Percentiles rank a stretch among this genome's conserved stretches.
phyloP scores from a whole-genome alignment of 2,797 vertebrate genomes.

The Euphonia xanthogaster region DNA sequence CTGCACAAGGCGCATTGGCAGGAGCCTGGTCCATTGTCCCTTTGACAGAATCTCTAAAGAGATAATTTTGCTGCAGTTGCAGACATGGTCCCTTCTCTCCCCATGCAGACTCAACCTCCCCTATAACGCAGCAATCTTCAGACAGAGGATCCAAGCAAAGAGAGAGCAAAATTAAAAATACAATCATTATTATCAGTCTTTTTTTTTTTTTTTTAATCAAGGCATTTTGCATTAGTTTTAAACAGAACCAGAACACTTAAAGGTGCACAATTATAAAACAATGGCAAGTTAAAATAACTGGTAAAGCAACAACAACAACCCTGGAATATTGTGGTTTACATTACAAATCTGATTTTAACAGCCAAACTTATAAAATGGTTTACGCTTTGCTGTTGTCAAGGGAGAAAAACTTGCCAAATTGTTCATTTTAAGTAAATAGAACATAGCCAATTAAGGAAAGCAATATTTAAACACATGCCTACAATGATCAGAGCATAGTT shows the following conservation, averaged over 20 bases:
- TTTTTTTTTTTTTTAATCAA: not conserved
- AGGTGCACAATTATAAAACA: conserved; percentile 49
- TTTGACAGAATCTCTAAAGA: not conserved
- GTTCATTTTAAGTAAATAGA: conserved; percentile 85
- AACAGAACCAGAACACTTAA: conserved; percentile 50
- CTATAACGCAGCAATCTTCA: not conserved
- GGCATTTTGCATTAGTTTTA: not conserved
- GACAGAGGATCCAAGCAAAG: not conserved
- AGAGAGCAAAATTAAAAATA: not conserved
- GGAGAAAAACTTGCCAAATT: conserved; percentile 83
- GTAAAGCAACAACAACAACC: conserved; percentile 63
- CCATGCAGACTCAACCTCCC: not conserved
- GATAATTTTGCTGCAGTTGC: not conserved
- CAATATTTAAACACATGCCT: conserved; percentile 83
- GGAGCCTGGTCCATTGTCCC: not conserved
- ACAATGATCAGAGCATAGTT: conserved; percentile 79
- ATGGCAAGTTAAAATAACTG: conserved; percentile 36
- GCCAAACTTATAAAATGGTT: conserved; percentile 82
- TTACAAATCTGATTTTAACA: conserved; percentile 80
- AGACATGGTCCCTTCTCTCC: not conserved
- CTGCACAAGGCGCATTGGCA: not conserved
- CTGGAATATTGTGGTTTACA: conserved; percentile 74
- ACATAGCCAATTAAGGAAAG: conserved; percentile 84
- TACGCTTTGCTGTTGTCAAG: conserved; percentile 80
- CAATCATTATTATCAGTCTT: not conserved